Evolutionary conservation across 1,140 invertebrate genomes (phyloP), one percentile per base, ranked within the genome.

Genomic region (Pteromalus puparum): DNA sequence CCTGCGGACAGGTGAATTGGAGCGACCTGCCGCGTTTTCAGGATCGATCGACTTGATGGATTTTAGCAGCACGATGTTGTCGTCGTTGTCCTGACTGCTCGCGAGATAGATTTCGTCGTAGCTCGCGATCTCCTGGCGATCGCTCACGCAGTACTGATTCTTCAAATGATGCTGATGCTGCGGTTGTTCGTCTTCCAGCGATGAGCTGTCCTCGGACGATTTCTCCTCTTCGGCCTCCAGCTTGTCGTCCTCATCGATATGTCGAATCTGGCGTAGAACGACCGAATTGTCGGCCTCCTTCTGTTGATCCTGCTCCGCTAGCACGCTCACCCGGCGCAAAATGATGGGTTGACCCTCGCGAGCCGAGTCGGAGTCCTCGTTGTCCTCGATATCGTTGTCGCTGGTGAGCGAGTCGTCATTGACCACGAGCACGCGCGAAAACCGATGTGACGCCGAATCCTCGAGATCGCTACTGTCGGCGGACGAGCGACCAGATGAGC

Each of bases 381-480:
- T 92, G 48, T 94, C 93, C 73, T 94, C 91, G 76, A 92, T 89
- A 6, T 93, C 95, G 18, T 94, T 93, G 68, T 85, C 95, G 9
- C 95, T 96, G 12, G 95, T 95, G 0, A 95, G 94, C 42, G 95
- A 94, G 70, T 95, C 94, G 9, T 95, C 95, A 38, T 97, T 97
- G 1, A 97, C 96, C 0, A 96, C 94, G 87, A 96, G 96, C 0
- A 97, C 95, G 24, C 95, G 94, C 0, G 96, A 96, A 88, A 96
- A 97, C 26, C 94, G 93, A 18, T 95, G 95, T 0, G 95, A 93
- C 18, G 95, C 95, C n/a, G 93, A 93, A 26, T 95, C 95, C 9
- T 95, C 95, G 2, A 95, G 94, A 75, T 96, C 95, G 38, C 94
- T 95, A 86, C 95, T 95, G 53, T 95, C 95, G n/a, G 95, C 95